Base-by-base conservation (phyloP, 92 coral and sea anemone species). In the Palythoa grandis region DNA sequence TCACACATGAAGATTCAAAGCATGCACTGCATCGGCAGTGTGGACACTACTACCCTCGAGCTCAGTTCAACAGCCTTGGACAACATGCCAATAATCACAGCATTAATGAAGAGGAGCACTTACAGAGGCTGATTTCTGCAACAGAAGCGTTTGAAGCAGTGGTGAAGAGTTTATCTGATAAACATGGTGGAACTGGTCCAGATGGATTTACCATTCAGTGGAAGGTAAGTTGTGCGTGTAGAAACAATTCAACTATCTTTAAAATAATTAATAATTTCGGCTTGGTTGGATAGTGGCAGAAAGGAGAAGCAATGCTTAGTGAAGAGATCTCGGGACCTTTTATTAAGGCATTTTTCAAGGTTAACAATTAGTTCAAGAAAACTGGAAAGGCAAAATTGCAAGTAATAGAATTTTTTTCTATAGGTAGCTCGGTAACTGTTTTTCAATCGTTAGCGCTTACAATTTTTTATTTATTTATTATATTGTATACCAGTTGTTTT, bases 11-110 rank as follows among this genome's bases (percentile, higher is more conserved):
- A 57, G 82, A 78, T 48, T 83, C 67, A 16, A 92, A 92, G 37
- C 95, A 92, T 11, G 76, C 95, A 23, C 67, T 94, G 24, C 91
- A 88, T 65, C 95, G 98, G 17, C 95, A 94, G 82, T 92, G 95
- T 77, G 98, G 98, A 12, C 98, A 94, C 82, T 94, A 94, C 85
- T 94, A 92, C 67, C 86, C 82, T 43, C 85, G 73, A 14, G 82
- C 92, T 3, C 94, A 94, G 53, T 19, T 73, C 38, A 88, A 91
- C 65, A 40, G 92, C 65, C 86, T 94, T 70, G 93, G 90, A 24
- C 95, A 86, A 39, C 94, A 84, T 16, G 93, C 91, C 22, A 94
- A 94, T 43, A 92, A 94, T 72, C 83, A 86, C 74, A 90, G 92
- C 70, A 80, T 90, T 12, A 87, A 82, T 52, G 92, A 90, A n/a